These are phyloP conservation scores for Cotesia chilonis DNA, from an alignment of 1,140 invertebrate species.

Conservation along the genomic window DNA sequence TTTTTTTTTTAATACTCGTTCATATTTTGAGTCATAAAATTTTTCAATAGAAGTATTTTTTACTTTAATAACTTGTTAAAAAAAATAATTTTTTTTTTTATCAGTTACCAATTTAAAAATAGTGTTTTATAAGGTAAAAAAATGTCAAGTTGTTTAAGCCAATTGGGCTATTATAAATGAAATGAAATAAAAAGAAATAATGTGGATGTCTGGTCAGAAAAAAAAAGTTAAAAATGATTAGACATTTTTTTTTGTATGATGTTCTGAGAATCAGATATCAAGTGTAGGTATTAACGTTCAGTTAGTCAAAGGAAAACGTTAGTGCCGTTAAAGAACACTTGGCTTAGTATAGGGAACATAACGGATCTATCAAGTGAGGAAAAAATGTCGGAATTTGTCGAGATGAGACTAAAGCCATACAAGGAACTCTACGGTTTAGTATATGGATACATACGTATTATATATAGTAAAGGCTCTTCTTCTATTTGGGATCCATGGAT, in stretches of 20 bases:
- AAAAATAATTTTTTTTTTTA: no score
- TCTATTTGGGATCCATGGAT: not conserved
- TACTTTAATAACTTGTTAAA: no score
- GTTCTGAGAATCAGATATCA: slow-evolving; percentile 17
- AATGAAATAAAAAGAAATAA: not conserved
- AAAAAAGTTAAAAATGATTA: slow-evolving; percentile 4
- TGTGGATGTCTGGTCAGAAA: not conserved
- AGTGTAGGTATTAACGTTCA: not conserved
- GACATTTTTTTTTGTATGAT: not conserved
- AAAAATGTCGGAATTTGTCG: not conserved
- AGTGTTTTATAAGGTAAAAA: not conserved
- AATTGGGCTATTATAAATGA: not conserved
- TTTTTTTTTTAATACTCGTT: not conserved
- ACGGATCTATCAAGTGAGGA: slow-evolving; percentile 9
- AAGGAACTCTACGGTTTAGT: not conserved
- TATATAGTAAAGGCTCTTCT: not conserved
- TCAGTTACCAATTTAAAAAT: no score
- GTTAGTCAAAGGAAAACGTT: slow-evolving; percentile 16
- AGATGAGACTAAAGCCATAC: slow-evolving; percentile 15
- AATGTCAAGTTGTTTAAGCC: not conserved
- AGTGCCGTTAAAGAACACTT: slow-evolving; percentile 24
- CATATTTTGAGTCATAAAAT: no score
- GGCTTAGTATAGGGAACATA: not conserved
- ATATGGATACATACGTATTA: not conserved
- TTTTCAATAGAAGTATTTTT: no score